These are phyloP conservation scores for Daubentonia madagascariensis DNA, from an alignment of 2,113 vertebrate species.

Conservation along the genomic window DNA sequence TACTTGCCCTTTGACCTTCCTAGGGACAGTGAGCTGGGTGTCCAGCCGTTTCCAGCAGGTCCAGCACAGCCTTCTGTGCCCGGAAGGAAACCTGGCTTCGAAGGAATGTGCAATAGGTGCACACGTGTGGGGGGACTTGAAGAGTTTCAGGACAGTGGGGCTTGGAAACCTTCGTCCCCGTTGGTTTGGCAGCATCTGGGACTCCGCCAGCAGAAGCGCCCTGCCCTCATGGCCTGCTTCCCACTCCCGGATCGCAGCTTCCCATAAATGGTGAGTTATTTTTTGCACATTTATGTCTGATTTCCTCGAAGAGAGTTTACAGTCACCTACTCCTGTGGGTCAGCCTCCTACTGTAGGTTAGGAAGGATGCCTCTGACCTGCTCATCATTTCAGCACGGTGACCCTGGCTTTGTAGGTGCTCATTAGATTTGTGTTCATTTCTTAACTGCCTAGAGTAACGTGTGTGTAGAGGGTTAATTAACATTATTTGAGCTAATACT, in stretches of 20 bases:
- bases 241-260: neutral
- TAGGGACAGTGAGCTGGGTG: neutral
- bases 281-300: neutral
- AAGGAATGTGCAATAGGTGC: accelerated
- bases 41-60: neutral
- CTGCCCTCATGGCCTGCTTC: too few species aligned
- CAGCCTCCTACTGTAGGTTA: neutral
- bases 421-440: neutral
- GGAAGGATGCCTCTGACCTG: neutral
- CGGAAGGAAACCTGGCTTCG: neutral
- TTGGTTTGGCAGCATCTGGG: too few species aligned
- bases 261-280: neutral
- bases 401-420: neutral
- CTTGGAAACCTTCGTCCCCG: neutral
- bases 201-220: too few species aligned
- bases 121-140: neutral
- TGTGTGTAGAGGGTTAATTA: neutral
- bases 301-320: neutral
- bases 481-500: neutral
- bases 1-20: neutral
- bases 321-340: neutral
- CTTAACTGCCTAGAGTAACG: neutral
- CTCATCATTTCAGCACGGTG: too few species aligned
- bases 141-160: neutral
- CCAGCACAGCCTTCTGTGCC: too few species aligned